phyloP scores from a whole-genome alignment of 2,113 vertebrate species.

The Caloenas nicobarica region DNA sequence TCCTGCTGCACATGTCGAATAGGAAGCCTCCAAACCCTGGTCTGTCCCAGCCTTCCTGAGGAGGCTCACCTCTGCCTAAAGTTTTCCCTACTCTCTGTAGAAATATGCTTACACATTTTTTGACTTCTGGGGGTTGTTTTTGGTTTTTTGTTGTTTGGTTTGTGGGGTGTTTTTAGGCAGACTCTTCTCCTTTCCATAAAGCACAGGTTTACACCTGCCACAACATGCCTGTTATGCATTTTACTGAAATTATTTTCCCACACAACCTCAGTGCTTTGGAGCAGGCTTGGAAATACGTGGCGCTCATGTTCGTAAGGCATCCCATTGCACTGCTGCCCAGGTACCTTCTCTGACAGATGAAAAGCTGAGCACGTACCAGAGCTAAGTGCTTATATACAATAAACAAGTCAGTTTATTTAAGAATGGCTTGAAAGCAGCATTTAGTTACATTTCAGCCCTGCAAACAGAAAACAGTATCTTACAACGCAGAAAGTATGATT shows the following conservation, averaged over 20 bases:
- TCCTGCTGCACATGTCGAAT: rapidly evolving
- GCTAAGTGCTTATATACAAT: background rate
- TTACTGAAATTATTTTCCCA: background rate
- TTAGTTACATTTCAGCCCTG: background rate
- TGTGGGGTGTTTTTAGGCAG: background rate
- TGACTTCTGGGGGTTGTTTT: rapidly evolving
- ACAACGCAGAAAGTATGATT: background rate
- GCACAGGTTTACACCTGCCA: background rate
- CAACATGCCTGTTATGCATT: rapidly evolving
- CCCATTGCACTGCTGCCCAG: rapidly evolving
- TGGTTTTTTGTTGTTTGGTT: rapidly evolving
- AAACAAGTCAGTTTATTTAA: background rate
- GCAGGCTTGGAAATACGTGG: rapidly evolving
- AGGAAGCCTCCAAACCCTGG: background rate
- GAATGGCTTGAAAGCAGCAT: background rate
- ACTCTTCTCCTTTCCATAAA: background rate
- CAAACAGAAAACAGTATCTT: background rate
- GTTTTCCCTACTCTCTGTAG: background rate
- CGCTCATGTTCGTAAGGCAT: rapidly evolving
- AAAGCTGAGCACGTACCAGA: rapidly evolving
- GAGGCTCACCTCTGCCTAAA: background rate
- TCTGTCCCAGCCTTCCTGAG: rapidly evolving
- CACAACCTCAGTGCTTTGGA: background rate
- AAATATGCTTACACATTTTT: background rate
- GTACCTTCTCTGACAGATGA: background rate